These are phyloP conservation scores for Bemisia tabaci DNA, from an alignment of 1,140 invertebrate genomes.

Conservation along the genomic window DNA sequence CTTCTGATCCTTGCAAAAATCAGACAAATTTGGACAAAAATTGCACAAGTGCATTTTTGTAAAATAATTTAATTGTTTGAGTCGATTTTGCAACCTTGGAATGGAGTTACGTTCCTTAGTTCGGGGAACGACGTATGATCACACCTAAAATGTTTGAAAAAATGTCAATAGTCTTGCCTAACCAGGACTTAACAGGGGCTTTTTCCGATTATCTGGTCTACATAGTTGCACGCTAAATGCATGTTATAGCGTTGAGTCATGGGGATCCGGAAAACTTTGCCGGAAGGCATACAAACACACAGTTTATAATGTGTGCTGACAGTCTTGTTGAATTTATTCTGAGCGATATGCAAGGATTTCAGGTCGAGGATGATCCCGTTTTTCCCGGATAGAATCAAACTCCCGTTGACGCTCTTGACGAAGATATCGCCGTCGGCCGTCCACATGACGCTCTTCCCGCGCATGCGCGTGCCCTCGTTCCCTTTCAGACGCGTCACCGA, in stretches of 20 bases:
- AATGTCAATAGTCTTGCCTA: neutral
- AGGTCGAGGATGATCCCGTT: constrained; percentile 57
- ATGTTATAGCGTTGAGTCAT: constrained; percentile 38
- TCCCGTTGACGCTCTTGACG: constrained; percentile 63
- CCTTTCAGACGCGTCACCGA: constrained; percentile 16
- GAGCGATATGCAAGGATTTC: constrained; percentile 50
- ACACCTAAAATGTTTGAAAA: too few relatives aligned
- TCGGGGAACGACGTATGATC: too few relatives aligned
- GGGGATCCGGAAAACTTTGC: constrained; percentile 61
- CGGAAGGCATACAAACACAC: constrained; percentile 75
- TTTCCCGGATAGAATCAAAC: constrained; percentile 51
- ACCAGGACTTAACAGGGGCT: constrained; percentile 44
- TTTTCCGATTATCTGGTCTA: constrained; percentile 32
- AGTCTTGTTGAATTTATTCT: constrained; percentile 6
- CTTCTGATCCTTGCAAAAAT: too few relatives aligned
- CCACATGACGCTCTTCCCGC: constrained; percentile 45
- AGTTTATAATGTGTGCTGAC: constrained; percentile 56
- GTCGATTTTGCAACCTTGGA: too few relatives aligned
- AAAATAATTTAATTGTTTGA: too few relatives aligned
- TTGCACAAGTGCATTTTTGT: too few relatives aligned
- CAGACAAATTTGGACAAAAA: too few relatives aligned
- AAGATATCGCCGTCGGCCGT: constrained; percentile 65
- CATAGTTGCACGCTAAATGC: constrained; percentile 20
- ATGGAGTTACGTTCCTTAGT: too few relatives aligned
- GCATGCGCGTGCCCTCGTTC: constrained; percentile 36